Evolutionary conservation across 2,113 vertebrate genomes (phyloP), one percentile per base, ranked within the genome.

Genomic region (Menidia beryllina): DNA sequence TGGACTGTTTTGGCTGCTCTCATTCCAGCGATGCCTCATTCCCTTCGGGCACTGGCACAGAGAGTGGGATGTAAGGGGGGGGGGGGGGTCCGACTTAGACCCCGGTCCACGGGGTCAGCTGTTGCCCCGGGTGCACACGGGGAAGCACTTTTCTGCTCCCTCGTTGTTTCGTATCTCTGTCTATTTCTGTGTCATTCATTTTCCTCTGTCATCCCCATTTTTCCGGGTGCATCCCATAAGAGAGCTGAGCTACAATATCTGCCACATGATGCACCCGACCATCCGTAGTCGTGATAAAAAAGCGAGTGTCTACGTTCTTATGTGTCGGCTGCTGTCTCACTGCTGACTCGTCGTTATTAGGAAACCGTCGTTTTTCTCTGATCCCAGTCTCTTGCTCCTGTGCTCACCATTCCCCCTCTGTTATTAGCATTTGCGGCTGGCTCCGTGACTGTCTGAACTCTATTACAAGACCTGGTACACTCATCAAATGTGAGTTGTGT

Each of bases 401-500:
- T 12, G 36, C 55, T 24, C 63, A 64, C 82, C 68, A 56, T 72
- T 30, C 71, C 57, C 67, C 77, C n/a, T 64, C 54, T 56, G 58
- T 82, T 74, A 79, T 52, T 72, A 83, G 56, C 69, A n/a, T 75
- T 81, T 82, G 76, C 63, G n/a, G 72, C 43, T 36, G 47, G 62
- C 69, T 57, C 36, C 48, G 50, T 59, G 69, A 67, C 70, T 52
- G 53, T 57, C 58, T 60, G 54, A 76, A 62, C 53, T 78, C 78
- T 11, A 82, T 38, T 56, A 62, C 69, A 81, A 73, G 73, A 86
- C 86, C 91, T 92, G 92, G 68, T 94, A 79, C 78, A 26, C 79
- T 89, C 87, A 92, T 94, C 91, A 92, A 70, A 79, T 57, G 21
- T 55, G 14, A 3, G 88, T 93, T 91, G 86, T 91, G 76, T 90